A percentile compares a stretch with the other conserved stretches of the same genome.
These are phyloP conservation scores for Thaleichthys pacificus DNA, from an alignment of 2,797 vertebrate species.

Conservation along the genomic window DNA sequence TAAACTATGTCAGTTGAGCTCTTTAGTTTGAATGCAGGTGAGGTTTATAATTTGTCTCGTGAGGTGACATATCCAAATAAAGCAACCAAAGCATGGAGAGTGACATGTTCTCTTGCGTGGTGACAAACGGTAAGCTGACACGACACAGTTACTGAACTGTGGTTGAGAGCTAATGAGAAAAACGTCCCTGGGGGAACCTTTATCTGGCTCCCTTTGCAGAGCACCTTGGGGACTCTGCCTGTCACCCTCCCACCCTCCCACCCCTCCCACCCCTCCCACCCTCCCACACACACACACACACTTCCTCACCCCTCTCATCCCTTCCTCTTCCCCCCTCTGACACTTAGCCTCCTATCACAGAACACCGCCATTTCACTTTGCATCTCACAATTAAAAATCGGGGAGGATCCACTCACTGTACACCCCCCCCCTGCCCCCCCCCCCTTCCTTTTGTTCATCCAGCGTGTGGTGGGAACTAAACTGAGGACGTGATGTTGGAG, in stretches of 20 bases:
- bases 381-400: slow-evolving; percentile 96
- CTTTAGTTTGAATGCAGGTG: slow-evolving; percentile 59
- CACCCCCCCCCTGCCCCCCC: slow-evolving; percentile 24
- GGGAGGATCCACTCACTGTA: slow-evolving; percentile 76
- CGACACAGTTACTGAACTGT: slow-evolving; percentile 96
- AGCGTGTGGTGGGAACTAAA: too few relatives aligned
- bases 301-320: slow-evolving; percentile 41
- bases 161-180: slow-evolving; percentile 98
- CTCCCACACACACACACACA: too few relatives aligned
- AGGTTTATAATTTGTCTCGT: slow-evolving; percentile 65
- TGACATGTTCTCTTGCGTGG: slow-evolving; percentile 77
- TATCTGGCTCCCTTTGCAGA: slow-evolving; percentile 91
- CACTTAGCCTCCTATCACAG: slow-evolving; percentile 89
- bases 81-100: slow-evolving; percentile 73
- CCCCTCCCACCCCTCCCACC: slow-evolving; percentile 30
- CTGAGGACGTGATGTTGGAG: too few relatives aligned
- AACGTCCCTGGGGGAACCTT: slow-evolving; percentile 93
- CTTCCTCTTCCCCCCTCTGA: slow-evolving; percentile 87
- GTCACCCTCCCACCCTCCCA: slow-evolving; percentile 78
- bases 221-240: slow-evolving; percentile 93
- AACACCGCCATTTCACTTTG: slow-evolving; percentile 94
- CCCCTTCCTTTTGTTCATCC: not conserved
- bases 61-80: slow-evolving; percentile 78
- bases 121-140: slow-evolving; percentile 90
- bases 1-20: slow-evolving; percentile 22